Base-by-base conservation (phyloP, 2,888 invertebrate genomes). In the Stomorhina lunata region DNA sequence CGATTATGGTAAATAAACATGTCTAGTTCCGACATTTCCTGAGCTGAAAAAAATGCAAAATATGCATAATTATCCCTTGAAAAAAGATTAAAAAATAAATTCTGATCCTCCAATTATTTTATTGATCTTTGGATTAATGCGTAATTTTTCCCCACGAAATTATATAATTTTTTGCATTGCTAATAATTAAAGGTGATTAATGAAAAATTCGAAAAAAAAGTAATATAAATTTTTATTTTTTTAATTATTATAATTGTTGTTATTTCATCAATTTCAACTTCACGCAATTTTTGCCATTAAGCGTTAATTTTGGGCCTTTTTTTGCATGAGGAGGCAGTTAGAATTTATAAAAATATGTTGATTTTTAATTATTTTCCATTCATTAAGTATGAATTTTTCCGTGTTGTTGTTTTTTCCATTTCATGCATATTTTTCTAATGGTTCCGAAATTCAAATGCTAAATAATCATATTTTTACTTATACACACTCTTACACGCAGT, bases 401-500 rank as follows among this genome's bases (percentile, higher is more conserved):
- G 15, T 57, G 22, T 59, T 34, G 20, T 43, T 4, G 7, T 53
- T 27, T 53, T 53, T 43, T 45, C n/a, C 40, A 63, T 75, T 65
- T 75, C 65, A 45, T 75, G 65, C 73, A 65, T 75, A 75, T 65
- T 63, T 75, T 55, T 48, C n/a, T n/a, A 43, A 66, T 59, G 48
- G 73, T 75, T 63, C 29, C 43, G 53, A 43, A 63, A 63, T 63
- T 73, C 40, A 29, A 73, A 40, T 29, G 40, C 53, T 22, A 10
- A 20, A 40, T 10, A 59, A 9, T 45, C 9, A 61, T 17, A n/a
- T n/a, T 10, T n/a, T 10, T 15, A 43, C n/a, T 43, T 10, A 20
- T 4, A 15, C 37, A 20, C n/a, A 53, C 6, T 20, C 25, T 7
- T 17, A 27, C 27, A 40, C 17, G 45, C n/a, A 50, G 25, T 22